Evolutionary conservation across 1,140 invertebrate species (phyloP).

Genomic region (Magallana ariakensis): DNA sequence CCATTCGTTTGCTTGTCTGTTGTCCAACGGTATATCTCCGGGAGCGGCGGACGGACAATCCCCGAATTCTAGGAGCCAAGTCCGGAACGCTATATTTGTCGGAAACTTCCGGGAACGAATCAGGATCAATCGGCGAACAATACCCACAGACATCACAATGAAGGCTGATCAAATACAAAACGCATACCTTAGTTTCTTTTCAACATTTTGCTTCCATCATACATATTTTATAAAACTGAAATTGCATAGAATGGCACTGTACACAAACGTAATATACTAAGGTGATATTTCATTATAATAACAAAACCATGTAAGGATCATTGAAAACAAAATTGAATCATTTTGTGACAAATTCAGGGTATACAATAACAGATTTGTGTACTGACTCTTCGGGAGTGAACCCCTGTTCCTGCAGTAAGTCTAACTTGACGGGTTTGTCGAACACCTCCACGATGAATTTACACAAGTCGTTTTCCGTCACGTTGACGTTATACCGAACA

Average conservation of each 20-base stretch:
- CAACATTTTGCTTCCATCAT: no score
- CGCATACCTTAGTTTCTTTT: no score
- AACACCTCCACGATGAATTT: constrained; percentile 65
- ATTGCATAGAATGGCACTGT: no score
- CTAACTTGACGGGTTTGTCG: constrained; percentile 40
- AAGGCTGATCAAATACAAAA: constrained; percentile 4
- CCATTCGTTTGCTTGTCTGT: constrained; percentile 47
- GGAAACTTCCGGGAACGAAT: constrained; percentile 41
- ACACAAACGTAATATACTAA: no score
- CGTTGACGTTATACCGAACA: constrained; percentile 75
- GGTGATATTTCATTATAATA: no score
- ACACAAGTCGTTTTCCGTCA: constrained; percentile 71
- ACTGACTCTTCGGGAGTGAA: constrained; percentile 25
- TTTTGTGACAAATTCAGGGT: no score
- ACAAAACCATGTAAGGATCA: no score
- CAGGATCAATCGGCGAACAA: constrained; percentile 39
- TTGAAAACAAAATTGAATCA: no score
- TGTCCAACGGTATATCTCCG: constrained; percentile 43
- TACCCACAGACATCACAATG: constrained; percentile 53
- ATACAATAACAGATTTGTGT: neutral
- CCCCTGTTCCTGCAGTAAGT: constrained; percentile 33
- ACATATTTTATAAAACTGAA: no score
- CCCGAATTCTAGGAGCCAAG: constrained; percentile 49
- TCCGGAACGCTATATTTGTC: constrained; percentile 52
- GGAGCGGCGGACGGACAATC: constrained; percentile 45